A percentile compares a stretch with the other conserved stretches of the same genome.
phyloP scores from a whole-genome alignment of 2,797 vertebrate species.

The Gobio occitaniae region DNA sequence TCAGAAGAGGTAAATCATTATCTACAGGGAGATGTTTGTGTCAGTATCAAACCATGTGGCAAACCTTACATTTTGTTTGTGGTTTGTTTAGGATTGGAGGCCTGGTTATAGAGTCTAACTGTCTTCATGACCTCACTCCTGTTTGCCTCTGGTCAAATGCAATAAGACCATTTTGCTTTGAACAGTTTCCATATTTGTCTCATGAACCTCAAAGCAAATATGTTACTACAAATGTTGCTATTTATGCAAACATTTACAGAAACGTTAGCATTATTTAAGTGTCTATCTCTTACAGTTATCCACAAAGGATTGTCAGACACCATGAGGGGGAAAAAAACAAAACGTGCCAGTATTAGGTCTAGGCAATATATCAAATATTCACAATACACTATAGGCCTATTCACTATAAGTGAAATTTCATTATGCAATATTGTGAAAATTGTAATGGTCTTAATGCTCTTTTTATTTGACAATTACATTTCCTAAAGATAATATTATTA shows the following conservation, averaged over 20 bases:
- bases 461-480: not conserved
- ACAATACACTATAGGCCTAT: not conserved
- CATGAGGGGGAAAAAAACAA: not conserved
- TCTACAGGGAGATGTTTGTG: not conserved
- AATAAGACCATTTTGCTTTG: constrained; percentile 9
- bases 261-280: not conserved
- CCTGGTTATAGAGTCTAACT: not conserved
- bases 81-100: not conserved
- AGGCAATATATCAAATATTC: not conserved
- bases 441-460: not conserved
- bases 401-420: not conserved
- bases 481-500: not conserved
- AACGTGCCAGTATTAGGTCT: not conserved
- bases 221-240: not conserved
- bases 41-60: not conserved
- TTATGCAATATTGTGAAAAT: not conserved
- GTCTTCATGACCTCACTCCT: constrained; percentile 9
- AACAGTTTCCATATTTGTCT: constrained; percentile 17
- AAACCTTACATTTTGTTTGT: not conserved
- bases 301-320: not conserved
- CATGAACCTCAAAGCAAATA: constrained; percentile 3
- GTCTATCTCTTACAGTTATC: not conserved
- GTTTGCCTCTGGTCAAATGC: constrained; percentile 9
- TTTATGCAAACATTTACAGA: not conserved
- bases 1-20: not conserved